Evolutionary conservation across 2,113 vertebrate genomes (phyloP), one percentile per base, ranked within the genome.

Genomic region (Thalassoma bifasciatum): DNA sequence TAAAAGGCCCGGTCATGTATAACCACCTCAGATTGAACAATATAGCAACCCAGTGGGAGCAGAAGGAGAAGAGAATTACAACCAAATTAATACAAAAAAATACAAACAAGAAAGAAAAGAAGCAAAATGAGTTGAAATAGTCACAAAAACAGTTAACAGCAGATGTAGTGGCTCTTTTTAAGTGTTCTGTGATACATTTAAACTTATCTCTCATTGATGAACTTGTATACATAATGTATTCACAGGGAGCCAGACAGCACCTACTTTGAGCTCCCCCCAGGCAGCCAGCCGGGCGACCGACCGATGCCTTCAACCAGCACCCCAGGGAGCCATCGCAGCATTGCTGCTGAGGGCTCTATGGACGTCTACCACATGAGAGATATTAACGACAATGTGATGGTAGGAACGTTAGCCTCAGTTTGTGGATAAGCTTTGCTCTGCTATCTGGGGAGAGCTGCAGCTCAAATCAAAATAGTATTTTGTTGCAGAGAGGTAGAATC

Each of bases 211-310:
- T 72, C 12, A 54, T 66, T 46, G 10, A 66, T 66, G 12, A 62
- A 11, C 30, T 11, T 13, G 9, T 61, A 24, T 22, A n/a, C 57
- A 13, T 47, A 8, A 56, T 75, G 77, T 62, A 8, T 67, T 58
- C 8, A 47, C 89, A 99, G 98, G 84, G 98, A 99, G 78, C 97
- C 98, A 1, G 98, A 99, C 93, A 99, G 96, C 91, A 99, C 97
- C 47, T 99, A 98, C 86, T 99, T 95, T 3, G 96, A 98, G 92
- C 95, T 99, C 21, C 95, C 97, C 8, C 92, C 93, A 3, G 75
- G 94, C 52, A 93, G 83, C 74, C 95, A 95, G 57, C 51, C 66
- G 0, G 91, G 92, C 51, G 88, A 84, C 21, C 84, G 92, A 13
- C 75, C 90, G 1, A 50, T 91, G 19, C 77, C 89, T 2, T 88